Conservation (phyloP, 2,888 invertebrate species). For the Ligdia adustata region DNA sequence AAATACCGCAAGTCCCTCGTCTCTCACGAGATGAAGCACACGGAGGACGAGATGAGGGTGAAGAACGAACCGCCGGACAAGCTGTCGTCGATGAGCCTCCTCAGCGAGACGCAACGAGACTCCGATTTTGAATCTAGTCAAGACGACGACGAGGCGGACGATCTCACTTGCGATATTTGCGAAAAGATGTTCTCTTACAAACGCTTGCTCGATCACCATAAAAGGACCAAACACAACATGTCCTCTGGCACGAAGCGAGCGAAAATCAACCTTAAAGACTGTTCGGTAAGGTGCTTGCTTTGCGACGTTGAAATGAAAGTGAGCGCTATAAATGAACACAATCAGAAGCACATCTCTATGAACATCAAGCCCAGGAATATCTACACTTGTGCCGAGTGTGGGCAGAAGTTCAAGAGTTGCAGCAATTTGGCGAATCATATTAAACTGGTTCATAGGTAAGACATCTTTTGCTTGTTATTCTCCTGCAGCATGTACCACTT, state of each 20-base stretch:
- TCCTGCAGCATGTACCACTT: background rate
- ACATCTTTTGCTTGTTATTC: background rate
- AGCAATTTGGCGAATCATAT: constrained; percentile 70
- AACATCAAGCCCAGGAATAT: constrained; percentile 73
- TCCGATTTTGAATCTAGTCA: constrained; percentile 69
- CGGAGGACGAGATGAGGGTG: constrained; percentile 44
- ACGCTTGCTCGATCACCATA: constrained; percentile 69
- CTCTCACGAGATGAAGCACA: constrained; percentile 53
- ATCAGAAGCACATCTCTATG: constrained; percentile 66
- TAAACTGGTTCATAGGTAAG: constrained; percentile 66
- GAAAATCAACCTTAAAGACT: constrained; percentile 71
- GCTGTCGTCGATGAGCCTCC: constrained; percentile 38
- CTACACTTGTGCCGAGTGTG: constrained; percentile 75
- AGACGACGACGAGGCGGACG: constrained; percentile 70
- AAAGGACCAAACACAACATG: constrained; percentile 74
- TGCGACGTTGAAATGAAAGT: constrained; percentile 78
- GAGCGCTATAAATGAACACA: constrained; percentile 70
- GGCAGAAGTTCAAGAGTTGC: constrained; percentile 69
- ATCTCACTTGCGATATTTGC: constrained; percentile 77
- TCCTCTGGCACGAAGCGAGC: constrained; percentile 71
- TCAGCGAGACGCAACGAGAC: constrained; percentile 44
- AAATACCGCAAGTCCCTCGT: constrained; percentile 66
- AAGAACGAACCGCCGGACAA: constrained; percentile 62
- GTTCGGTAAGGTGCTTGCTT: constrained; percentile 70
- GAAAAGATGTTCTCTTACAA: constrained; percentile 78